Evolutionary conservation across 2,113 vertebrate genomes (phyloP).

Genomic region (Dasyornis broadbenti): DNA sequence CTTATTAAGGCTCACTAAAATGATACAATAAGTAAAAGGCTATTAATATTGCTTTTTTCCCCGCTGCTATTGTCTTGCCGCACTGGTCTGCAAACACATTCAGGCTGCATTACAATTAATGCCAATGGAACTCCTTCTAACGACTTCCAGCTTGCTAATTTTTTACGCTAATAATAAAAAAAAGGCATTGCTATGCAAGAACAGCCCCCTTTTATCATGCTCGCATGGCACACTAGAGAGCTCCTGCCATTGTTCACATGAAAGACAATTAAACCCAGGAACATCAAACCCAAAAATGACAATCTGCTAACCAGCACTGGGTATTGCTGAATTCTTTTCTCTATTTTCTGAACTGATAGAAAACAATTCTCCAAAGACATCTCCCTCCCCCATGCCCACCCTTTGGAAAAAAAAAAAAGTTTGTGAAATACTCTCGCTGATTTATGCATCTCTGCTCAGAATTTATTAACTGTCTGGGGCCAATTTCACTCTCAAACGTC

Average conservation of each 20-base stretch:
- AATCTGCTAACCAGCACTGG: slow-evolving; percentile 83
- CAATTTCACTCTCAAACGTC: slow-evolving; percentile 64
- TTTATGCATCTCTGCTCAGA: slow-evolving; percentile 80
- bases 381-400: slow-evolving; percentile 59
- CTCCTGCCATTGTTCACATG: slow-evolving; percentile 87
- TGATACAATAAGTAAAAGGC: slow-evolving; percentile 82
- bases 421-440: slow-evolving; percentile 72
- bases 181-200: slow-evolving; percentile 88
- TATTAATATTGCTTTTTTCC: slow-evolving; percentile 81
- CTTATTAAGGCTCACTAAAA: slow-evolving; percentile 86
- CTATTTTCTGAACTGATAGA: slow-evolving; percentile 76
- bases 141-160: slow-evolving; percentile 90
- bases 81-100: slow-evolving; percentile 83
- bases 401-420: slow-evolving; percentile 18
- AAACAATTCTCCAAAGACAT: slow-evolving; percentile 80
- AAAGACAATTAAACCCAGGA: slow-evolving; percentile 92
- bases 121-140: slow-evolving; percentile 82
- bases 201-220: slow-evolving; percentile 77
- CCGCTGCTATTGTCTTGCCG: slow-evolving; percentile 80
- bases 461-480: slow-evolving; percentile 80
- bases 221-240: slow-evolving; percentile 80
- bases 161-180: slow-evolving; percentile 91
- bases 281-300: slow-evolving; percentile 90
- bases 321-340: slow-evolving; percentile 74
- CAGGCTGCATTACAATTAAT: slow-evolving; percentile 79